Evolutionary conservation across 2,113 vertebrate species (phyloP).

Genomic region (Furnarius figulus): DNA sequence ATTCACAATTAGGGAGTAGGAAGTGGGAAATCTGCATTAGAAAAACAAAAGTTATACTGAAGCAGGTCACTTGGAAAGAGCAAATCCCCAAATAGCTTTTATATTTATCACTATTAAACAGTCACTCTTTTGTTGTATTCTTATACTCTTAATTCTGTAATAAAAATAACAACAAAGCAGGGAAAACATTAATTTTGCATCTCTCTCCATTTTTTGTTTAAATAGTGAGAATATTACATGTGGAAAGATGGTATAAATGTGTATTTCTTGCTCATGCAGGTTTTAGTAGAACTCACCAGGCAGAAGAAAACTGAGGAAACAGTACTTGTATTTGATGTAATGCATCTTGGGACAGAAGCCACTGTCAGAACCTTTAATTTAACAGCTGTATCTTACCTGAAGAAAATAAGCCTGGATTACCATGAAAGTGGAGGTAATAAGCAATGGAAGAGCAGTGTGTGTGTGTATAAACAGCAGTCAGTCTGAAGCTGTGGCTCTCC

Average conservation of each 20-base stretch:
- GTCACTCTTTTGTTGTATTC: not conserved
- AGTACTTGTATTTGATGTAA: conserved; percentile 82
- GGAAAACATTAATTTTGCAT: rapidly evolving
- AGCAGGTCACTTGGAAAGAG: not conserved
- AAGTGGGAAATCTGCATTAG: not conserved
- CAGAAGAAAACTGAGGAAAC: conserved; percentile 84
- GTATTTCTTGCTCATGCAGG: conserved; percentile 71
- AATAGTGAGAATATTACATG: not conserved
- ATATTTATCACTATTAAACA: not conserved
- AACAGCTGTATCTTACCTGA: conserved; percentile 83
- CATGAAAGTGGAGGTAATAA: conserved; percentile 81
- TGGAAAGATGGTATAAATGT: not conserved
- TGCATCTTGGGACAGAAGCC: conserved; percentile 88
- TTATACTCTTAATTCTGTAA: not conserved
- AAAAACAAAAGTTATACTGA: not conserved
- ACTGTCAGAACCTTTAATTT: conserved; percentile 84
- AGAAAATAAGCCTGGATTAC: conserved; percentile 86
- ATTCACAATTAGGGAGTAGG: not conserved
- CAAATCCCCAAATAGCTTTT: not conserved
- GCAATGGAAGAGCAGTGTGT: not conserved
- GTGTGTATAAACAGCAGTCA: not conserved
- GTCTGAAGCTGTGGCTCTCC: not conserved
- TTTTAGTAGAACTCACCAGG: conserved; percentile 87
- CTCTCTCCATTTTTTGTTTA: not conserved
- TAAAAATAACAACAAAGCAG: not conserved